Evolutionary conservation across 2,888 invertebrate species (phyloP), one percentile per base, ranked within the genome.

Genomic region (Drosophila ochracea): DNA sequence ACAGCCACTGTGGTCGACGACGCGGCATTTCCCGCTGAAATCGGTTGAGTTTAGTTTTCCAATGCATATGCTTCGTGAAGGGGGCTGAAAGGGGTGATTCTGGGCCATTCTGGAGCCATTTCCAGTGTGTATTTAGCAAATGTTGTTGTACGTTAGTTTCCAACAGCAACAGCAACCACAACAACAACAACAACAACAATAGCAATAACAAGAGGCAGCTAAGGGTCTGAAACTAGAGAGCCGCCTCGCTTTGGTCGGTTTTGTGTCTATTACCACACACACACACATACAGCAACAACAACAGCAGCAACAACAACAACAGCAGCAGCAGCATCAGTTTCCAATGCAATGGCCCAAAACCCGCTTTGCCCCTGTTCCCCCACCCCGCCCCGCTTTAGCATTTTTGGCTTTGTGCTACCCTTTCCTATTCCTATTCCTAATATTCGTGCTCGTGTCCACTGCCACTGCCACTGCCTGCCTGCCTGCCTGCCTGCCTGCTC

Each of bases 91-190:
- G 33, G 13, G 33, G 33, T 35, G 33, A 35, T 35, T 33, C 9
- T n/a, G 49, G 7, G 25, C 47, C 43, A 53, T 35, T 25, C 35
- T 16, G 49, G 28, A 70, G 64, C 84, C 76, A 88, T 87, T 84
- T 85, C 85, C 85, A 85, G 89, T 85, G 90, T 90, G 85, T 90
- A 90, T 85, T 85, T 85, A 90, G 90, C 83, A 84, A 87, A 72
- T 84, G 84, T 76, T 84, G 77, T 71, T 81, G 80, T 68, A 80
- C 81, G 75, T 83, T 81, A 87, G 90, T 77, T 87, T 83, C 73
- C 83, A 89, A 77, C 69, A 58, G 11, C 64, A 68, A 52, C 68
- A 54, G 11, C 63, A 68, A 52, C 68, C 66, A 31, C 73, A 74
- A 64, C 59, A 62, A 28, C 73, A 39, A 10, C 28, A 68, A 10